Percentiles rank a stretch among this genome's conserved stretches.
phyloP scores from a whole-genome alignment of 2,113 vertebrate genomes.

The Bubo bubo region DNA sequence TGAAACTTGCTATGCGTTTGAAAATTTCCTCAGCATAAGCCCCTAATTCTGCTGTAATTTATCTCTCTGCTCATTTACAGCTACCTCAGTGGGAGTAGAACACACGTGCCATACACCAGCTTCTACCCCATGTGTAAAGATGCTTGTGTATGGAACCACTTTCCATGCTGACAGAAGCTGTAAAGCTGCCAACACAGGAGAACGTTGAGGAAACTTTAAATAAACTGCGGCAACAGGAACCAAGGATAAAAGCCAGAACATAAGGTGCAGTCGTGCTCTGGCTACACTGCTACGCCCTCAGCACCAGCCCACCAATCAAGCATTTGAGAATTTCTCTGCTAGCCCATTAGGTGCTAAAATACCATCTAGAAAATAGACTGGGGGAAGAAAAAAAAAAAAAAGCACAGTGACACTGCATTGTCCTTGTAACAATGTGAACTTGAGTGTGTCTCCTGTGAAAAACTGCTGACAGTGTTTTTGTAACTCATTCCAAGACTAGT shows the following conservation, averaged over 20 bases:
- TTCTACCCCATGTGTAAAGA: background rate
- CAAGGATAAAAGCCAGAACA: fast-evolving
- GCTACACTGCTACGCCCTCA: background rate
- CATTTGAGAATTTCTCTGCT: background rate
- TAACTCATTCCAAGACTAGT: background rate
- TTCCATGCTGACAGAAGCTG: background rate
- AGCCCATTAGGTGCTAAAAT: background rate
- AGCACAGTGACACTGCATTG: background rate
- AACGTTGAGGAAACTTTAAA: background rate
- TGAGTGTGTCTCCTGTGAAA: background rate
- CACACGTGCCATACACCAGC: no score
- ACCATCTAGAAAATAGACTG: background rate
- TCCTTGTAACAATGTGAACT: slow-evolving; percentile 38
- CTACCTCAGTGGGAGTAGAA: background rate
- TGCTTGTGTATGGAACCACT: background rate
- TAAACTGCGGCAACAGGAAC: background rate
- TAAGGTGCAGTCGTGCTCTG: background rate
- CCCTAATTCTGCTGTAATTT: background rate
- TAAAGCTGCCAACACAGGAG: background rate
- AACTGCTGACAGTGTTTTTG: background rate
- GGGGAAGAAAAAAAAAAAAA: no score
- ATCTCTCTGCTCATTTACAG: background rate
- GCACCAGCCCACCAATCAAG: background rate
- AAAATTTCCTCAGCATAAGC: background rate
- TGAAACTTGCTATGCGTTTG: background rate